Base-by-base conservation (phyloP, 2,888 invertebrate species). In the Dione vanillae region DNA sequence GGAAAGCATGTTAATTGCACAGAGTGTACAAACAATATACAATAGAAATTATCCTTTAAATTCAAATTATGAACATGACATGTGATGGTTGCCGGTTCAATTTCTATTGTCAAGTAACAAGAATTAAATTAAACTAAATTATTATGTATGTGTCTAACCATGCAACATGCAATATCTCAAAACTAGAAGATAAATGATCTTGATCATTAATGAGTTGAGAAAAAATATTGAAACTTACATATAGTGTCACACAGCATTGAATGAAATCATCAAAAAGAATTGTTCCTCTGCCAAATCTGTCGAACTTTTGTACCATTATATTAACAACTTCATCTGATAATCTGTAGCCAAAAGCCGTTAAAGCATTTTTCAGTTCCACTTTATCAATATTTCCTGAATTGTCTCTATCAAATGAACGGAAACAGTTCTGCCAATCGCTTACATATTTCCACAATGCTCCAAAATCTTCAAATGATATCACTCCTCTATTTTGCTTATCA, bases 181-280 rank as follows among this genome's bases (percentile, higher is more conserved):
- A 27, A 27, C 5, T 27, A 27, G 27, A 5, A 27, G 5, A 27
- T 2, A 27, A 27, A 27, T 3, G 2, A 27, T 27, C 27, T 27
- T n/a, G n/a, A 27, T 27, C n/a, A n/a, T 27, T 27, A 5, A 27
- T 3, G 5, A 27, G 27, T 35, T 40, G 7, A 40, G 16, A 12
- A 16, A 56, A n/a, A 16, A 27, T 27, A 2, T 27, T 27, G 2
- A 3, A 11, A 95, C 97, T 96, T 94, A 98, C 98, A 94, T 98
- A 97, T 83, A 99, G 93, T 67, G 97, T 96, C 74, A 99, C 96
- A 86, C 98, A 98, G 85, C 98, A 98, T 86, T 99, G 99, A 78
- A 99, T 99, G 86, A 99, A 99, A 88, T 99, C 99, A 93, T 99
- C 99, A 91, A 99, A 99, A 67, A 98, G 95, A 79, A 99, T 97